A percentile compares a stretch with the other conserved stretches of the same genome.
These are phyloP conservation scores for Dendroctonus ponderosae DNA, from an alignment of 1,140 invertebrate genomes.

Conservation along the genomic window DNA sequence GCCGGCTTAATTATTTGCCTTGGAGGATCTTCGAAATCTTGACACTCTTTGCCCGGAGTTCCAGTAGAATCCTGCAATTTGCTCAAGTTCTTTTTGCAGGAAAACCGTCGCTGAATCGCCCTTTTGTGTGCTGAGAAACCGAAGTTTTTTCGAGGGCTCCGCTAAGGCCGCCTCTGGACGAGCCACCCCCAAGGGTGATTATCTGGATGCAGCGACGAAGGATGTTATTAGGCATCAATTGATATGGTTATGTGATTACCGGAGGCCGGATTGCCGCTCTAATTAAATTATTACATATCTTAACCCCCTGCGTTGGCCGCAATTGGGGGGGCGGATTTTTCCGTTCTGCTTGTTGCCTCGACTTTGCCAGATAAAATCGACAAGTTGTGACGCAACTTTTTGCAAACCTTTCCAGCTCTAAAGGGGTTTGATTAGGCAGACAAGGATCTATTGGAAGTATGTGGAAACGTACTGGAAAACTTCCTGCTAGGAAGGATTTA, in stretches of 20 bases:
- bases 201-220: constrained; percentile 29
- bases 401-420: no score
- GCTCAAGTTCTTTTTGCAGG: background rate
- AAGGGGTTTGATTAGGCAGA: no score
- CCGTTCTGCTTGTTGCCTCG: constrained; percentile 1
- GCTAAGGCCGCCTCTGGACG: constrained; percentile 1
- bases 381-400: no score
- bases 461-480: no score
- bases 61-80: background rate
- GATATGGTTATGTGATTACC: constrained; percentile 50
- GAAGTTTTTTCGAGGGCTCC: background rate
- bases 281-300: constrained; percentile 48
- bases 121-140: background rate
- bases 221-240: constrained; percentile 51
- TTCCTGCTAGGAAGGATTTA: no score
- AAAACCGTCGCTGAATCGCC: background rate
- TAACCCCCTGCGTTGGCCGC: constrained; percentile 20
- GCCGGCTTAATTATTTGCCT: constrained; percentile 2
- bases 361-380: background rate
- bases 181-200: constrained; percentile 18
- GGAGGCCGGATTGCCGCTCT: constrained; percentile 41
- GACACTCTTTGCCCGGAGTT: background rate
- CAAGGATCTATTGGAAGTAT: no score
- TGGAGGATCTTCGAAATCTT: background rate
- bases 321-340: constrained; percentile 12